Evolutionary conservation across 2,797 vertebrate genomes (phyloP).

Genomic region (Simalia tracyae): DNA sequence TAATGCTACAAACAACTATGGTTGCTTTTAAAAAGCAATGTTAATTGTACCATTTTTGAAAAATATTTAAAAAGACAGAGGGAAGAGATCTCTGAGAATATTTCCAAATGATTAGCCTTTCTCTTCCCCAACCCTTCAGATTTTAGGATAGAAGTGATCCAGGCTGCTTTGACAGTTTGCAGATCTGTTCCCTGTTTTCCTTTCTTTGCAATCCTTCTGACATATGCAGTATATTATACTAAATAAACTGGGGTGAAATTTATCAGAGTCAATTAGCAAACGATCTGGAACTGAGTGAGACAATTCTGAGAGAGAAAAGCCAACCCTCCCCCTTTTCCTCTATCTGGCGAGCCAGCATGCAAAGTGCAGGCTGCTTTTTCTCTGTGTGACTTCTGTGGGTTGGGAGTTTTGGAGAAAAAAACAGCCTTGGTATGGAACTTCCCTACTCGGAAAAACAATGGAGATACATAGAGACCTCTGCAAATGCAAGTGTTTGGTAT

Average conservation of each 20-base stretch:
- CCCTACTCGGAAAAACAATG: not conserved
- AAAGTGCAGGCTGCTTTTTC: not conserved
- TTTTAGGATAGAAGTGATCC: not conserved
- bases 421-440: not conserved
- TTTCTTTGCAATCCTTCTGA: not conserved
- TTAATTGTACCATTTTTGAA: not conserved
- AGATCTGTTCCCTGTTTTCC: not conserved
- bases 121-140: not conserved
- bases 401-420: not conserved
- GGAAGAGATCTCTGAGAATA: not conserved
- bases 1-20: not conserved
- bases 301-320: not conserved
- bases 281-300: not conserved
- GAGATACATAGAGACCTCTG: not conserved
- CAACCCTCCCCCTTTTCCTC: not conserved
- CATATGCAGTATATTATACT: not conserved
- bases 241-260: not conserved
- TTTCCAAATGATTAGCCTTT: not conserved
- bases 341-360: not conserved
- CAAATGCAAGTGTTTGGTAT: not conserved
- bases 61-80: not conserved
- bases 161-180: not conserved
- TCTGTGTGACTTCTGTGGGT: not conserved
- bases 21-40: not conserved
- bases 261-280: not conserved